These are phyloP conservation scores for Drosophila subpulchrella DNA, from an alignment of 1,140 invertebrate genomes.

Conservation along the genomic window DNA sequence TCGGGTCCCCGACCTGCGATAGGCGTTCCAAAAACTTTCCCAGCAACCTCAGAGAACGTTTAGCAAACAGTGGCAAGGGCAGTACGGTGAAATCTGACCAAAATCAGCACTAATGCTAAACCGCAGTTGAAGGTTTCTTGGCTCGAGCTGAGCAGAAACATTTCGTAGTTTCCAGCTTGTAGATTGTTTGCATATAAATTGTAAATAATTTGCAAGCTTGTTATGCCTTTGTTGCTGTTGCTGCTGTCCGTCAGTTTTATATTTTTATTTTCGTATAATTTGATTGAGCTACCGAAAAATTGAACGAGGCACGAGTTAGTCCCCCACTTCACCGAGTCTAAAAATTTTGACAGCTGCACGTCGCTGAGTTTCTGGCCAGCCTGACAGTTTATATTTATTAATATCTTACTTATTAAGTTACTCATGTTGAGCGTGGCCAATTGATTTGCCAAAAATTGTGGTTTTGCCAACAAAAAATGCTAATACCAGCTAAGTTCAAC, in stretches of 20 bases:
- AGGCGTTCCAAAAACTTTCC: conserved; percentile 34
- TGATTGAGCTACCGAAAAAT: conserved; percentile 54
- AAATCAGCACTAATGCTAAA: conserved; percentile 36
- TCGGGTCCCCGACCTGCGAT: conserved; percentile 22
- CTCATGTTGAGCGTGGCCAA: conserved; percentile 40
- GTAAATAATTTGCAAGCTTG: conserved; percentile 44
- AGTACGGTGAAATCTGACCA: conserved; percentile 37
- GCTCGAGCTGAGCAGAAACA: conserved; percentile 1
- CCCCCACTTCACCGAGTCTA: conserved; percentile 8
- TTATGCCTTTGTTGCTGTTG: background rate
- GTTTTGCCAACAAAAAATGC: conserved; percentile 28
- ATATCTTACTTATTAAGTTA: conserved; percentile 48
- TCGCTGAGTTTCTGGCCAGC: conserved; percentile 17
- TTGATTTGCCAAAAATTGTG: conserved; percentile 44
- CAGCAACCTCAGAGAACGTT: conserved; percentile 46
- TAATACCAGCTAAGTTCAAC: conserved; percentile 24
- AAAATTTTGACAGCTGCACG: conserved; percentile 37
- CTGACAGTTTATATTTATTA: conserved; percentile 47
- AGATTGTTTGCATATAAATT: conserved; percentile 47
- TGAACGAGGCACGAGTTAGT: conserved; percentile 34
- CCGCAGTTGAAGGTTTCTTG: conserved; percentile 42
- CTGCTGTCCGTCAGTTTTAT: conserved; percentile 6
- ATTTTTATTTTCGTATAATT: conserved; percentile 27
- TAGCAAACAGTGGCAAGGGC: conserved; percentile 45
- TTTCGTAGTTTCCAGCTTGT: conserved; percentile 21